phyloP scores from a whole-genome alignment of 2,888 invertebrate genomes.

The Macrophya alboannulata region DNA sequence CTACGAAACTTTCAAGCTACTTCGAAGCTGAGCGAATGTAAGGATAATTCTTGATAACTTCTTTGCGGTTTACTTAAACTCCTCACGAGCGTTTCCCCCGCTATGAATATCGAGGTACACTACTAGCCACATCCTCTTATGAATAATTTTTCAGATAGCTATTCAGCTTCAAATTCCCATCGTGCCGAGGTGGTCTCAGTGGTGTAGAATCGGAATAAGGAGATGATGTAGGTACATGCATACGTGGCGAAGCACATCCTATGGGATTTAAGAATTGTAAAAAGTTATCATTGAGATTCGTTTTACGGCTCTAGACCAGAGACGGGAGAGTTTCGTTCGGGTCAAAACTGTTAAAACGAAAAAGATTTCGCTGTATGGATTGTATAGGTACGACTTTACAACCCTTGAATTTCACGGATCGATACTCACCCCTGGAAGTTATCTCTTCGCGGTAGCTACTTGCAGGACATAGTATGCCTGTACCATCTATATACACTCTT shows the following conservation, averaged over 20 bases:
- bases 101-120: slow-evolving; percentile 41
- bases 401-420: slow-evolving; percentile 32
- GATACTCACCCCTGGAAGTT: slow-evolving; percentile 20
- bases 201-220: slow-evolving; percentile 45
- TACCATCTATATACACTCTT: background rate
- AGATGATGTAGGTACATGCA: slow-evolving; percentile 42
- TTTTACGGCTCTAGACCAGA: slow-evolving; percentile 23
- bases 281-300: slow-evolving; percentile 47
- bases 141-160: slow-evolving; percentile 42
- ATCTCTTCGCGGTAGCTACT: background rate
- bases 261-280: slow-evolving; percentile 47
- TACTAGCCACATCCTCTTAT: background rate
- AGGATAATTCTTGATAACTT: slow-evolving; percentile 12
- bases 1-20: background rate
- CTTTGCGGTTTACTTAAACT: slow-evolving; percentile 33
- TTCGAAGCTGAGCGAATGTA: background rate
- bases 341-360: slow-evolving; percentile 35
- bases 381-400: slow-evolving; percentile 38
- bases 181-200: background rate
- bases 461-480: background rate
- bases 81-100: slow-evolving; percentile 34
- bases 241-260: slow-evolving; percentile 45
- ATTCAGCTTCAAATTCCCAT: slow-evolving; percentile 29
- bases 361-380: slow-evolving; percentile 18
- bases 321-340: slow-evolving; percentile 3